phyloP scores from a whole-genome alignment of 2,888 invertebrate genomes.

The Nasonia oneida region DNA sequence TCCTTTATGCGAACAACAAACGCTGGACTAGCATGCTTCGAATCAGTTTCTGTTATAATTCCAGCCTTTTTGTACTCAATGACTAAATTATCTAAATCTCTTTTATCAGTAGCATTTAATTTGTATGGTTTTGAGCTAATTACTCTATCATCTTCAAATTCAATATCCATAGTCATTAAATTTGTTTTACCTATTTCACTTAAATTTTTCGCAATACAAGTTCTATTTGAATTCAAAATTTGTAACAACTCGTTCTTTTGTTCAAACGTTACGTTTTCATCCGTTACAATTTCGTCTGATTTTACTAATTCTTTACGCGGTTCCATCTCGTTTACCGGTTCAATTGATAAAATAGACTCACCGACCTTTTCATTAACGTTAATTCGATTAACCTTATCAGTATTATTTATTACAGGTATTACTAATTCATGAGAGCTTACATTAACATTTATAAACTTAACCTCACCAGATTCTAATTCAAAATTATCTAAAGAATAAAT shows the following conservation, averaged over 20 bases:
- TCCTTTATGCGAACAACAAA: conserved; percentile 60
- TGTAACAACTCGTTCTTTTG: background rate
- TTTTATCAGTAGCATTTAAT: conserved; percentile 48
- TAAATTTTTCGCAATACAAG: conserved; percentile 6
- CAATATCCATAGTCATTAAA: conserved; percentile 56
- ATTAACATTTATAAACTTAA: background rate
- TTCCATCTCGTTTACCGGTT: background rate
- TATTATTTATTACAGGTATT: background rate
- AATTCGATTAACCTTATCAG: background rate
- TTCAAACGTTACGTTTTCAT: background rate
- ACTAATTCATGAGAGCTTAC: background rate
- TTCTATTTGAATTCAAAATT: background rate
- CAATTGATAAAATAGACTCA: background rate
- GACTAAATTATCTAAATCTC: background rate
- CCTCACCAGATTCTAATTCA: background rate
- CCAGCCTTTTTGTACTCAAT: conserved; percentile 50
- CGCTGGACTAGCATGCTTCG: conserved; percentile 55
- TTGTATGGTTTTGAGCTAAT: conserved; percentile 52
- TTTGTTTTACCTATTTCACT: background rate
- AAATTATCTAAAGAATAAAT: background rate
- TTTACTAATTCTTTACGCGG: background rate
- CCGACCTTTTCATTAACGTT: background rate
- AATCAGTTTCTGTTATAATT: conserved; percentile 55
- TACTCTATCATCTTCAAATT: conserved; percentile 1
- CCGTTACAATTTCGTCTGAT: background rate